phyloP scores from a whole-genome alignment of 2,888 invertebrate genomes.

The Lathronympha strigana region DNA sequence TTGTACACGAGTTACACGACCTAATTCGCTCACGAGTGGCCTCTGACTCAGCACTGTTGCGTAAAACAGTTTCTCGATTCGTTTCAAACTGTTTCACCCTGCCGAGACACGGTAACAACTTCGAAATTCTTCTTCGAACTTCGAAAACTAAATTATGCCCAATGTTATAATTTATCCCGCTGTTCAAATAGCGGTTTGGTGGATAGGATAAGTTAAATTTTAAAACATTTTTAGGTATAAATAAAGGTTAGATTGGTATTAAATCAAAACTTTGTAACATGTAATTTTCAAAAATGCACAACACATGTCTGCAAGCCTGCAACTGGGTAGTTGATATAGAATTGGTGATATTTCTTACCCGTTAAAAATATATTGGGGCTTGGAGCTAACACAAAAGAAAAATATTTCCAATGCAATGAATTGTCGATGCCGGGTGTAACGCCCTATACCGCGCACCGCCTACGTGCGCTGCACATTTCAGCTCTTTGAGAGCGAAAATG shows the following conservation, averaged over 20 bases:
- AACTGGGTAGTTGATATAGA: too few species aligned
- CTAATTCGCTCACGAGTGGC: conserved; percentile 54
- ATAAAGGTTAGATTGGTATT: too few species aligned
- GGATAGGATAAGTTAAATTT: too few species aligned
- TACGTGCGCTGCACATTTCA: conserved; percentile 19
- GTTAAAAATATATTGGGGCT: background rate
- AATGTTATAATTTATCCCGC: too few species aligned
- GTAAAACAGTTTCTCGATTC: conserved; percentile 47
- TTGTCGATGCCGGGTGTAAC: conserved; percentile 24
- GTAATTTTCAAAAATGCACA: too few species aligned
- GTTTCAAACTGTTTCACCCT: conserved; percentile 43
- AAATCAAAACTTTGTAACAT: too few species aligned
- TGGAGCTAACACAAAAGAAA: background rate
- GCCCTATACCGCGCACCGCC: background rate
- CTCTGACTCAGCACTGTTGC: conserved; percentile 46
- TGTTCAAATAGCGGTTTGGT: background rate
- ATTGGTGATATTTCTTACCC: too few species aligned
- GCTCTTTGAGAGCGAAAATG: conserved; percentile 56
- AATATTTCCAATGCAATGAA: conserved; percentile 41
- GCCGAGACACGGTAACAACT: conserved; percentile 3
- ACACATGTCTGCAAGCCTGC: too few species aligned
- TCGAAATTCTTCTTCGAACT: too few species aligned
- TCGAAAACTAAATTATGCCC: background rate
- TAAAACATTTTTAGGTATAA: too few species aligned
- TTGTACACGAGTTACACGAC: conserved; percentile 55